These are phyloP conservation scores for Chloroclystis v-ata DNA, from an alignment of 2,888 invertebrate species.

Conservation along the genomic window DNA sequence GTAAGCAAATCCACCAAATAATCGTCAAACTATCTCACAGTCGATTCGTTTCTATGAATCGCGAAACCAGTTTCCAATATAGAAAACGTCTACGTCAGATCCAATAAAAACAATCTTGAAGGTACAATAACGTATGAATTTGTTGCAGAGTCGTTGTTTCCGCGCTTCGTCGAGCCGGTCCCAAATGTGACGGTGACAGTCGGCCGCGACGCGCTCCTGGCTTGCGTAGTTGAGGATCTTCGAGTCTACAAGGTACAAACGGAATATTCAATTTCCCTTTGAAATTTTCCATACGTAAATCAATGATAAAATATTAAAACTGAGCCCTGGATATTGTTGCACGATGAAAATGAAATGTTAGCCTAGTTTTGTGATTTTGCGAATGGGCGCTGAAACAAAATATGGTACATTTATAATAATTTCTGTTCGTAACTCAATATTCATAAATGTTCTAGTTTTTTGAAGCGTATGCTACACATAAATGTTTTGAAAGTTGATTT, in stretches of 20 bases:
- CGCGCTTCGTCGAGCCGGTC: conserved; percentile 92
- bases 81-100: conserved; percentile 5
- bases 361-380: too few species aligned
- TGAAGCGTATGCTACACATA: too few species aligned
- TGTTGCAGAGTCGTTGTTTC: conserved; percentile 78
- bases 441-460: too few species aligned
- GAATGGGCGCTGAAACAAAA: too few species aligned
- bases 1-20: too few species aligned
- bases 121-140: conserved; percentile 23
- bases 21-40: neutral
- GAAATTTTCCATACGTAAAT: conserved; percentile 1
- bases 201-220: conserved; percentile 90
- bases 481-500: too few species aligned
- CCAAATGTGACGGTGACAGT: conserved; percentile 94
- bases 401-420: too few species aligned
- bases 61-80: conserved; percentile 1
- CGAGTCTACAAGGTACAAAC: conserved; percentile 86
- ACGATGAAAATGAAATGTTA: too few species aligned
- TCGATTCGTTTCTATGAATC: neutral
- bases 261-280: conserved; percentile 23
- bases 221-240: conserved; percentile 93
- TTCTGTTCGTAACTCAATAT: too few species aligned
- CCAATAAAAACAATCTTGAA: conserved; percentile 8
- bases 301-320: too few species aligned
- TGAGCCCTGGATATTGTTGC: too few species aligned